Conservation (phyloP, 2,113 vertebrate genomes). For the Lota lota region DNA sequence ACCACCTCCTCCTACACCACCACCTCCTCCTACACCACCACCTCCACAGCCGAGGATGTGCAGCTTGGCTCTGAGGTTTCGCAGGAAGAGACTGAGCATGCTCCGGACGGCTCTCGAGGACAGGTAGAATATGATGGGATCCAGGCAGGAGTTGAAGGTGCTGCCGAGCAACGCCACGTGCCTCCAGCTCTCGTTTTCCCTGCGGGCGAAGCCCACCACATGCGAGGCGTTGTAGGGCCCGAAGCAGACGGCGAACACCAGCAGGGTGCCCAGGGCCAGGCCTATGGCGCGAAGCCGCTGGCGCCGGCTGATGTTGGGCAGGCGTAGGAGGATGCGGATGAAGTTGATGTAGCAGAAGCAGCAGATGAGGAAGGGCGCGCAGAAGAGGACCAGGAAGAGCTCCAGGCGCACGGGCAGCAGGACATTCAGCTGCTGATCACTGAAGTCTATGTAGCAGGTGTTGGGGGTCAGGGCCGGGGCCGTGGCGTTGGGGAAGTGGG, state of each 20-base stretch:
- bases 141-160: conserved; percentile 76
- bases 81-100: conserved; percentile 55
- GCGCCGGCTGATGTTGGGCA: conserved; percentile 64
- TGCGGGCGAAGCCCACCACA: conserved; percentile 67
- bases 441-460: conserved; percentile 77
- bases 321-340: conserved; percentile 68
- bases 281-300: conserved; percentile 71
- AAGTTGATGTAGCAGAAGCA: conserved; percentile 76
- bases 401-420: conserved; percentile 75
- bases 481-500: not conserved
- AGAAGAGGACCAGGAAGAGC: conserved; percentile 78
- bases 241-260: conserved; percentile 79
- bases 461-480: not conserved
- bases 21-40: not conserved
- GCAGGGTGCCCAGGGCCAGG: conserved; percentile 71
- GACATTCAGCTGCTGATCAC: conserved; percentile 54
- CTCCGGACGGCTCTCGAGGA: conserved; percentile 65
- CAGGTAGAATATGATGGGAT: conserved; percentile 79
- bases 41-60: conserved; percentile 50
- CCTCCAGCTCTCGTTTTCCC: conserved; percentile 66
- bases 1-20: too few relatives aligned
- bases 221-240: conserved; percentile 81
- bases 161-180: conserved; percentile 62
- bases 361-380: conserved; percentile 74
- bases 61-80: conserved; percentile 50